Conservation (phyloP, 2,797 vertebrate species). For the Poeciliopsis infans region DNA sequence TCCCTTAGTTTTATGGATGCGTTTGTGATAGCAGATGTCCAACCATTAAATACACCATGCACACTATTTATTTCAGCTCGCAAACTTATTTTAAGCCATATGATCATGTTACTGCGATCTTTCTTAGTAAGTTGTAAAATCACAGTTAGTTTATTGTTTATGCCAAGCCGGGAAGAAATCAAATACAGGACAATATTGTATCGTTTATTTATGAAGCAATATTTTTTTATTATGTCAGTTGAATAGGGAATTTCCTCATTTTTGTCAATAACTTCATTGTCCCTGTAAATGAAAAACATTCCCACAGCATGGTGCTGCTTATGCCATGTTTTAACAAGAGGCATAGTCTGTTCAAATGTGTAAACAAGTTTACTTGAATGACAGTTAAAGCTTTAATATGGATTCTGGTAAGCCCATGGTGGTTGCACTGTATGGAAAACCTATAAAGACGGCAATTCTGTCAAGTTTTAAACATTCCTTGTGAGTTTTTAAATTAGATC, state of each 20-base stretch:
- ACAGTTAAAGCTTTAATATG: not conserved
- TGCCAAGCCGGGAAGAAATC: not conserved
- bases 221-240: not conserved
- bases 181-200: not conserved
- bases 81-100: not conserved
- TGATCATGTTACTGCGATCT: not conserved
- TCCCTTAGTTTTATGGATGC: conserved; percentile 3
- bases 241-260: not conserved
- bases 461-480: not conserved
- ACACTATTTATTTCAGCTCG: conserved; percentile 1
- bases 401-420: not conserved
- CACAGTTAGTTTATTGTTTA: not conserved
- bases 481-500: not conserved
- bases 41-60: conserved; percentile 4
- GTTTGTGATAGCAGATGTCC: conserved; percentile 10
- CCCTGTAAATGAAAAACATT: not conserved
- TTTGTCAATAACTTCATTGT: not conserved
- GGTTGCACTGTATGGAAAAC: not conserved
- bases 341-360: not conserved
- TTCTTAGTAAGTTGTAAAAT: not conserved
- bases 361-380: not conserved
- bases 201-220: not conserved
- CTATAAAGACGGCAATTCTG: not conserved
- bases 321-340: not conserved
- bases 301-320: not conserved